phyloP scores from a whole-genome alignment of 1,140 invertebrate species.

The Harpegnathos saltator region DNA sequence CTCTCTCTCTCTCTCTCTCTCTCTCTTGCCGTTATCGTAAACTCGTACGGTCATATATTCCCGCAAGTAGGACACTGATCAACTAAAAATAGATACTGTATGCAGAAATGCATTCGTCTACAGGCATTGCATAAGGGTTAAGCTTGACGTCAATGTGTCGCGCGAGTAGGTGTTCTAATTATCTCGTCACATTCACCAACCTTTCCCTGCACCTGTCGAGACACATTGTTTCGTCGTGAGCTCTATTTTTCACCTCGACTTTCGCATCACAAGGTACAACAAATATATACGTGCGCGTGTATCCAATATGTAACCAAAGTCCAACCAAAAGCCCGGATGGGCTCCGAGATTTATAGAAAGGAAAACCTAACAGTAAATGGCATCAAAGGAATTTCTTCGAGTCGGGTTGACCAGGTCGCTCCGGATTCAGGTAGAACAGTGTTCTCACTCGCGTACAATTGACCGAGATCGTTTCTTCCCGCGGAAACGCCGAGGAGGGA shows the following conservation, averaged over 20 bases:
- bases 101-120: slow-evolving; percentile 43
- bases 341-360: too few relatives aligned
- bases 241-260: neutral
- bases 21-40: slow-evolving; percentile 18
- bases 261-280: neutral
- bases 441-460: neutral
- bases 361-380: too few relatives aligned
- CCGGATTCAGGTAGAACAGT: neutral
- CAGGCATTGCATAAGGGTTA: slow-evolving; percentile 45
- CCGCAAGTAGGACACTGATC: slow-evolving; percentile 42
- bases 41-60: slow-evolving; percentile 27
- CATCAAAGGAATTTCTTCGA: too few relatives aligned
- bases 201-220: slow-evolving; percentile 6
- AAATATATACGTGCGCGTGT: too few relatives aligned
- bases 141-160: slow-evolving; percentile 43
- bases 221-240: neutral
- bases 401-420: too few relatives aligned
- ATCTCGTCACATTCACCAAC: slow-evolving; percentile 38
- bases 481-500: neutral
- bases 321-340: too few relatives aligned
- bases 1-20: too few relatives aligned
- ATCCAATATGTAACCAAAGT: too few relatives aligned
- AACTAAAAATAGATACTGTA: slow-evolving; percentile 47
- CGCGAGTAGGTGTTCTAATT: slow-evolving; percentile 54
- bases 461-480: neutral